Conservation (phyloP, 2,113 vertebrate genomes). For the Campylorhamphus procurvoides region DNA sequence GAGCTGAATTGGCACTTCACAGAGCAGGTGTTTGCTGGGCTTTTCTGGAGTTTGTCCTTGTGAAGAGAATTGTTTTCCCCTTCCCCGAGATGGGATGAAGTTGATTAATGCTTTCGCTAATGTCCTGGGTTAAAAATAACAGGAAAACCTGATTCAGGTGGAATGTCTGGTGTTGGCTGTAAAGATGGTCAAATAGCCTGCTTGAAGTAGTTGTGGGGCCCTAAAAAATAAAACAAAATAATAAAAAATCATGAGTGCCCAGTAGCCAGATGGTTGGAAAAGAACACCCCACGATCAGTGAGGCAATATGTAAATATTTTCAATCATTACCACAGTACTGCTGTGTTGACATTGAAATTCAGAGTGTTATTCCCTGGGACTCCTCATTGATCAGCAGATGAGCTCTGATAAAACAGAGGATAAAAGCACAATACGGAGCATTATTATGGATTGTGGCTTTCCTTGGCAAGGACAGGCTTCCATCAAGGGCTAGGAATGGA, state of each 20-base stretch:
- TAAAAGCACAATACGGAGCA: not conserved
- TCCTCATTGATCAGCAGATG: constrained; percentile 30
- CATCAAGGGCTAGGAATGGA: not conserved
- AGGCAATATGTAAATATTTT: constrained; percentile 73
- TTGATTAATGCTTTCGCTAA: not conserved
- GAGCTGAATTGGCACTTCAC: not conserved
- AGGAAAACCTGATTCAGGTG: not conserved
- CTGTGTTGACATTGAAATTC: constrained; percentile 50
- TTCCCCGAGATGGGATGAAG: not conserved
- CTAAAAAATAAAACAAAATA: not conserved
- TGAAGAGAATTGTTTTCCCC: not conserved
- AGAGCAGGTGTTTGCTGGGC: not conserved
- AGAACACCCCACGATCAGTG: constrained; percentile 56
- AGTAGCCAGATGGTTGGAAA: constrained; percentile 72
- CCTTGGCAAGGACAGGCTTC: not conserved
- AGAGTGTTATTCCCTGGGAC: constrained; percentile 44
- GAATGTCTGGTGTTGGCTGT: not conserved
- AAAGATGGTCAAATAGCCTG: not conserved
- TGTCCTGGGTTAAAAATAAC: constrained; percentile 17
- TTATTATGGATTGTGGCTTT: not conserved
- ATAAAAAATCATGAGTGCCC: not conserved
- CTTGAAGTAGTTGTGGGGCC: not conserved
- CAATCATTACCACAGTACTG: constrained; percentile 45
- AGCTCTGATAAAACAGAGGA: constrained; percentile 5
- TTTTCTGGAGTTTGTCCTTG: not conserved